Conservation (phyloP, 2,888 invertebrate genomes). For the Caenorhabditis sp. region DNA sequence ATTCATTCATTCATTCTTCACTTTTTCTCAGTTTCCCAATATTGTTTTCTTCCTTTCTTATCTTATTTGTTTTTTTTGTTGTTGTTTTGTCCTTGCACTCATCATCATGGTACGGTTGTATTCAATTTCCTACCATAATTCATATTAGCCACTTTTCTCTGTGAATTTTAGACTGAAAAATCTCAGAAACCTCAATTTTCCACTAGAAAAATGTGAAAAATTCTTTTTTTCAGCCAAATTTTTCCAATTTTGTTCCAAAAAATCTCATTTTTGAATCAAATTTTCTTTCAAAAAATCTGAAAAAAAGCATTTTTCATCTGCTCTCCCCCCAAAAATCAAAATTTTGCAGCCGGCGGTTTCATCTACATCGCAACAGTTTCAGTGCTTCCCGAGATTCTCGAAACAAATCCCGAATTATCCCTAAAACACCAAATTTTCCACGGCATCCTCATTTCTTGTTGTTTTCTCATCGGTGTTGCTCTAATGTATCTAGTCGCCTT, state of each 20-base stretch:
- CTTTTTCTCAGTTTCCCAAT: too few species aligned
- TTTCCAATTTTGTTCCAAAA: background rate
- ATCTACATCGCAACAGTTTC: conserved; percentile 99
- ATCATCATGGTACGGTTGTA: too few species aligned
- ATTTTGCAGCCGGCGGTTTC: conserved; percentile 77
- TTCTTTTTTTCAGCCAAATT: background rate
- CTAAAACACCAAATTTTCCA: conserved; percentile 22
- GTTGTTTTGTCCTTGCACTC: too few species aligned
- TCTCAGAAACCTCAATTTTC: background rate
- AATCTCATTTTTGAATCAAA: background rate
- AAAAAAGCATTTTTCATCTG: too few species aligned
- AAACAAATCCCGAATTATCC: conserved; percentile 75
- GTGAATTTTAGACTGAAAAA: too few species aligned
- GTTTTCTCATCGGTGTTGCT: conserved; percentile 21
- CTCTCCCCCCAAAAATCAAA: background rate
- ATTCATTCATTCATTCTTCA: too few species aligned
- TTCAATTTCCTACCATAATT: too few species aligned
- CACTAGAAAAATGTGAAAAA: background rate
- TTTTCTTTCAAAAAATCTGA: background rate
- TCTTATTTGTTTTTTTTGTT: too few species aligned
- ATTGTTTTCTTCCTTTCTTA: too few species aligned
- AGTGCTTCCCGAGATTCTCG: conserved; percentile 93
- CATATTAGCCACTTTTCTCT: too few species aligned
- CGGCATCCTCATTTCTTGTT: conserved; percentile 14
- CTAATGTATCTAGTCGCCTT: conserved; percentile 35